These are phyloP conservation scores for Erethizon dorsatum DNA, from an alignment of 2,797 vertebrate species.

Conservation along the genomic window DNA sequence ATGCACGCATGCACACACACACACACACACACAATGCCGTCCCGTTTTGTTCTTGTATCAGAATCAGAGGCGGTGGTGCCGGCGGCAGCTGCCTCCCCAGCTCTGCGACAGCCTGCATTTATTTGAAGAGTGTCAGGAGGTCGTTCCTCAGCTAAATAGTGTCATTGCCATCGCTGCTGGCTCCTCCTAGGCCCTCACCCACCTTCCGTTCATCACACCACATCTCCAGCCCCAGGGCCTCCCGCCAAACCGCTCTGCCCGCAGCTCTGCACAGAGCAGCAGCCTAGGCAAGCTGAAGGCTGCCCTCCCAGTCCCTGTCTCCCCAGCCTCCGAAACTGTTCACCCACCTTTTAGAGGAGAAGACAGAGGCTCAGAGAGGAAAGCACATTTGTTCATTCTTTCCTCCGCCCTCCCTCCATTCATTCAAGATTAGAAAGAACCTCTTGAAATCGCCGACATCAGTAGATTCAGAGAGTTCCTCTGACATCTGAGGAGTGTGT, in stretches of 20 bases:
- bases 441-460: neutral
- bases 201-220: rapidly evolving
- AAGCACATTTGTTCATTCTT: neutral
- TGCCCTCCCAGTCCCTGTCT: neutral
- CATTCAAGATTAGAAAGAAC: neutral
- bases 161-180: conserved; percentile 22
- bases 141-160: conserved; percentile 70
- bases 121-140: conserved; percentile 73
- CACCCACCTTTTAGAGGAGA: neutral
- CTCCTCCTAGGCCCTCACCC: neutral
- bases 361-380: neutral
- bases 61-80: neutral
- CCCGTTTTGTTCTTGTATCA: neutral
- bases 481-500: too few relatives aligned
- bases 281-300: rapidly evolving
- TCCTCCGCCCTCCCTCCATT: neutral
- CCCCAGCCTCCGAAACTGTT: neutral
- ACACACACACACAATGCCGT: rapidly evolving
- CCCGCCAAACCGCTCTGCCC: rapidly evolving
- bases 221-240: conserved; percentile 14
- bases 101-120: conserved; percentile 40
- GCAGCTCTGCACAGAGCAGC: neutral
- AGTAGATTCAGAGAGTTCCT: neutral
- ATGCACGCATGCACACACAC: neutral
- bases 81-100: rapidly evolving